phyloP scores from a whole-genome alignment of 2,888 invertebrate genomes.

The Hirtodrosophila cameraria region DNA sequence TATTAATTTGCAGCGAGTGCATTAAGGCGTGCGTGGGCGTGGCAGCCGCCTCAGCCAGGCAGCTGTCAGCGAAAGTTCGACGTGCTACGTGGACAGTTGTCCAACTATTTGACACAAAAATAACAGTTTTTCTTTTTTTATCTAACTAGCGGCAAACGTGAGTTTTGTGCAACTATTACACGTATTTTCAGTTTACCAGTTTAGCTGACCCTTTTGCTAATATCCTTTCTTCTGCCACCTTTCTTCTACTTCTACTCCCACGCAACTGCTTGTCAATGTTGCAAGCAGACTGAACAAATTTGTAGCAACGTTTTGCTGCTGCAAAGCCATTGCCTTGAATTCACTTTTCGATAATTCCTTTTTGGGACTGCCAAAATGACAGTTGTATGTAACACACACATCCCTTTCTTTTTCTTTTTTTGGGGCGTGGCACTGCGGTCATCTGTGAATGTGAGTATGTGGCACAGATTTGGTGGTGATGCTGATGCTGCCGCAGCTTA shows the following conservation, averaged over 20 bases:
- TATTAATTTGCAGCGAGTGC: conserved; percentile 79
- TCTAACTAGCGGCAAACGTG: conserved; percentile 65
- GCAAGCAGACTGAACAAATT: conserved; percentile 22
- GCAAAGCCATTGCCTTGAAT: conserved; percentile 67
- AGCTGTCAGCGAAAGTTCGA: conserved; percentile 79
- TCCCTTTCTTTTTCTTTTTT: no score
- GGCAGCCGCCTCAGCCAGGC: conserved; percentile 36
- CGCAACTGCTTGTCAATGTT: conserved; percentile 16
- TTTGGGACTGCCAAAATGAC: conserved; percentile 44
- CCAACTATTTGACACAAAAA: conserved; percentile 78
- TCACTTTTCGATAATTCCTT: conserved; percentile 78
- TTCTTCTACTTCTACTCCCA: not conserved
- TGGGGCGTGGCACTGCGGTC: conserved; percentile 50
- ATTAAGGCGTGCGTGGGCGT: conserved; percentile 63
- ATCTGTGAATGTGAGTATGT: conserved; percentile 30
- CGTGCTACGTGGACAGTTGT: conserved; percentile 73
- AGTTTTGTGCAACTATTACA: conserved; percentile 66
- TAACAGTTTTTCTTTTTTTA: conserved; percentile 68
- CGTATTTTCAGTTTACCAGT: conserved; percentile 52
- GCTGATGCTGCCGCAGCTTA: conserved; percentile 60
- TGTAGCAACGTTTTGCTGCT: conserved; percentile 9
- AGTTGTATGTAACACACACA: conserved; percentile 44
- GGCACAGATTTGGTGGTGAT: conserved; percentile 45
- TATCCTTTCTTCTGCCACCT: conserved; percentile 7
- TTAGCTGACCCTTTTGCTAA: conserved; percentile 37